Conservation (phyloP, 2,888 invertebrate genomes). For the Tenthredo amoena region DNA sequence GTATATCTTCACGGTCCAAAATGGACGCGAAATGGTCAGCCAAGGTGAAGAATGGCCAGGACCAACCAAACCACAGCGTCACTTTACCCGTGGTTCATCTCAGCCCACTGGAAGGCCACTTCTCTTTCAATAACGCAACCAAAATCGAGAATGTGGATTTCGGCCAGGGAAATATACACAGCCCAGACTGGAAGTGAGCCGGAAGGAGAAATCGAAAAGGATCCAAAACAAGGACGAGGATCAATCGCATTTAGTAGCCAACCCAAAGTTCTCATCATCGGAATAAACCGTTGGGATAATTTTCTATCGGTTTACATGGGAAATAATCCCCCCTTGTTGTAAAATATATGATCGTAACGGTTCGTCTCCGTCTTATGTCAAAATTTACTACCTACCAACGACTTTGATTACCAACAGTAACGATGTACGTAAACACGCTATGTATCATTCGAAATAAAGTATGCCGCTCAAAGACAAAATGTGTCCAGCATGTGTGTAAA, state of each 20-base stretch:
- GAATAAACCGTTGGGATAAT: background rate
- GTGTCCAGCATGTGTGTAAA: slow-evolving; percentile 17
- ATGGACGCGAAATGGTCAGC: slow-evolving; percentile 80
- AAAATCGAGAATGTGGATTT: slow-evolving; percentile 95
- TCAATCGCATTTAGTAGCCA: slow-evolving; percentile 66
- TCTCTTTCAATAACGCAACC: slow-evolving; percentile 89
- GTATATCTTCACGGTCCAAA: slow-evolving; percentile 78
- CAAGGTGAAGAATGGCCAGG: slow-evolving; percentile 79
- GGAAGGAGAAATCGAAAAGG: slow-evolving; percentile 72
- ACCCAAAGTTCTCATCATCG: background rate
- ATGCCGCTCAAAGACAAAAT: background rate
- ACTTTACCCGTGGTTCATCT: slow-evolving; percentile 89
- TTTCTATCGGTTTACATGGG: background rate
- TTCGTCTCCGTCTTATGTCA: background rate
- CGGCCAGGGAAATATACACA: slow-evolving; percentile 93
- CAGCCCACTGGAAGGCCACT: slow-evolving; percentile 91
- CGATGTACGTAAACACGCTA: background rate
- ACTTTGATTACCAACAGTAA: background rate
- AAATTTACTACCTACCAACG: background rate
- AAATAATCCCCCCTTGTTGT: background rate
- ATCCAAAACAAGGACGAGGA: slow-evolving; percentile 69
- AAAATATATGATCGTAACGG: background rate
- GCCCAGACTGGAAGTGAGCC: slow-evolving; percentile 86
- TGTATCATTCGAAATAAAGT: slow-evolving; percentile 27
- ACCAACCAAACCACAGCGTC: slow-evolving; percentile 81